Evolutionary conservation across 2,797 vertebrate species (phyloP).

Genomic region (Sebastes alutus): DNA sequence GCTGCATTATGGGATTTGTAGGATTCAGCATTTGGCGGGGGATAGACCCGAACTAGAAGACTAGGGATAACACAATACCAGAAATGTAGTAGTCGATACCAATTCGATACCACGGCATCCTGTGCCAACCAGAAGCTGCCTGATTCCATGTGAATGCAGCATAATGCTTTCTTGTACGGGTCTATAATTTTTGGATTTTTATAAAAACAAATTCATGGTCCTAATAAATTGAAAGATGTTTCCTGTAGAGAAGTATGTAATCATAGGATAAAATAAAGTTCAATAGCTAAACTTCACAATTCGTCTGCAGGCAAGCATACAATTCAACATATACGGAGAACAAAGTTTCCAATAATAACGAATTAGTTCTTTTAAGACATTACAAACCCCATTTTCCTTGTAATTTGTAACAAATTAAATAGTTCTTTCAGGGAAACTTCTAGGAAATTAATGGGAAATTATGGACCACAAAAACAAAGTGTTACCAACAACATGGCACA

Average conservation of each 20-base stretch:
- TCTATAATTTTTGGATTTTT: background rate
- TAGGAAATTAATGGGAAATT: background rate
- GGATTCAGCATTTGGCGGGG: background rate
- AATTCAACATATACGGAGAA: background rate
- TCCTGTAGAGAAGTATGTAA: background rate
- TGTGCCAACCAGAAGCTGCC: too few relatives aligned
- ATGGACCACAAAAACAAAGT: background rate
- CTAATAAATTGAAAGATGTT: background rate
- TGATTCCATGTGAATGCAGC: too few relatives aligned
- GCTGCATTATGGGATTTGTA: background rate
- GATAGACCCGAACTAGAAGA: background rate
- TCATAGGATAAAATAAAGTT: background rate
- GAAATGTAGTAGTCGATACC: too few relatives aligned
- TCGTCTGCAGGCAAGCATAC: background rate
- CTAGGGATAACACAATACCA: too few relatives aligned
- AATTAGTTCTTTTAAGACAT: background rate
- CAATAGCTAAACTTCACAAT: background rate
- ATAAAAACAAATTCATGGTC: too few relatives aligned
- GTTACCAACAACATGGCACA: background rate
- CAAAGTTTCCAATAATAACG: background rate
- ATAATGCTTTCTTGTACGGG: background rate
- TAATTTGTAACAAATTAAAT: background rate
- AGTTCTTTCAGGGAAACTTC: background rate
- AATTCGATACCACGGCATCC: too few relatives aligned
- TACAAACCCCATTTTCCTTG: background rate